Percentiles rank a stretch among this genome's conserved stretches.
Conservation (phyloP, 1,140 invertebrate genomes). For the Spodoptera litura region DNA sequence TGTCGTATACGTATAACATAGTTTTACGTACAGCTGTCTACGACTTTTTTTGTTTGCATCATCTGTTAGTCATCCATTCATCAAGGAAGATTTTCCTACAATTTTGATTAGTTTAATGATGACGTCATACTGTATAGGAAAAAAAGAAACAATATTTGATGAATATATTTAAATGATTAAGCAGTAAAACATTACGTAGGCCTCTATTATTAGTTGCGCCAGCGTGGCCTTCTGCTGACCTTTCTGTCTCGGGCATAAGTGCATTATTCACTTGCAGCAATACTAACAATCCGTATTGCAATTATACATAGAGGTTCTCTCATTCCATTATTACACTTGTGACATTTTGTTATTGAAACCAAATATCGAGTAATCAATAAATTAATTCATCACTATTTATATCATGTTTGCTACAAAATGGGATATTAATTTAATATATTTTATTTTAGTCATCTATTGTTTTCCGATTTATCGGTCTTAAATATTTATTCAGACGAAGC, state of each 20-base stretch:
- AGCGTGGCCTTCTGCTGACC: conserved; percentile 44
- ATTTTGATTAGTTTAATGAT: not conserved
- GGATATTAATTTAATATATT: too few relatives aligned
- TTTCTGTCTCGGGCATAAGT: conserved; percentile 35
- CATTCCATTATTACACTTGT: not conserved
- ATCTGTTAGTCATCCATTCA: not conserved
- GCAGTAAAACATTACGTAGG: conserved; percentile 33
- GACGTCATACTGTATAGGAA: not conserved
- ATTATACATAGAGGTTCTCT: not conserved
- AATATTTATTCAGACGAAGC: too few relatives aligned
- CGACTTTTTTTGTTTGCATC: too few relatives aligned
- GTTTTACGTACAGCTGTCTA: too few relatives aligned
- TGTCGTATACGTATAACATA: too few relatives aligned
- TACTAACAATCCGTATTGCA: conserved; percentile 1
- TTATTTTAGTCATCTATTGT: too few relatives aligned
- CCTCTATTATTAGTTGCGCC: conserved; percentile 45
- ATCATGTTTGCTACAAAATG: not conserved
- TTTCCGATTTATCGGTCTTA: not conserved
- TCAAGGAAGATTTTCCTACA: not conserved
- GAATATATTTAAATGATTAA: conserved; percentile 32
- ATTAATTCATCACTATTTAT: not conserved
- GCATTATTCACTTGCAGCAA: conserved; percentile 36
- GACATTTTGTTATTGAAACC: not conserved
- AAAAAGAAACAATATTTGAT: conserved; percentile 11
- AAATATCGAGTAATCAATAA: not conserved